A percentile compares a stretch with the other conserved stretches of the same genome.
Conservation (phyloP, 2,797 vertebrate species). For the Ptychadena robeensis region DNA sequence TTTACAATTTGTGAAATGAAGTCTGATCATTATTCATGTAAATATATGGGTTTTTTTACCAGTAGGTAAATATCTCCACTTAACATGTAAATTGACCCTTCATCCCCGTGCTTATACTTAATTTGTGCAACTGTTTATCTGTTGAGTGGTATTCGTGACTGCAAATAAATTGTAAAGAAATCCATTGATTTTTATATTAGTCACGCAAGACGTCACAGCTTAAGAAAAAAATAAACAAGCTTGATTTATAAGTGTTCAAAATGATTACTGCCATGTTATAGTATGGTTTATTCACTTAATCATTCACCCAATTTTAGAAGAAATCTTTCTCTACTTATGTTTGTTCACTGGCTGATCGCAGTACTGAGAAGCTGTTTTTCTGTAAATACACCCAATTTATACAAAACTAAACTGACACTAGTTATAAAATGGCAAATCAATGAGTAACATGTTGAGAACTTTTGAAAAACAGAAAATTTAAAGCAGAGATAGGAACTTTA, state of each 20-base stretch:
- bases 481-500: no score
- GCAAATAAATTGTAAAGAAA: neutral
- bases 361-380: no score
- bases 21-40: conserved; percentile 10
- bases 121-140: neutral
- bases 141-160: neutral
- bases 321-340: no score
- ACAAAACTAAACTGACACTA: no score
- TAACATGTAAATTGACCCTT: conserved; percentile 19
- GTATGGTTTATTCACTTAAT: no score
- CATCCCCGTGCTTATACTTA: neutral
- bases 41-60: conserved; percentile 12
- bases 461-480: no score
- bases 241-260: no score
- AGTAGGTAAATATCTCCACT: conserved; percentile 1
- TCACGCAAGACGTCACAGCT: neutral
- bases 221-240: neutral
- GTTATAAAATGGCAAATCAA: no score
- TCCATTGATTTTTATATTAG: neutral
- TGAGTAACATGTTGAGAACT: no score
- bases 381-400: no score
- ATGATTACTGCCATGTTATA: neutral
- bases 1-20: conserved; percentile 7
- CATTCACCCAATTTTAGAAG: no score
- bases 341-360: no score